A percentile compares a stretch with the other conserved stretches of the same genome.
phyloP scores from a whole-genome alignment of 2,888 invertebrate species.

The Conomelus anceps region DNA sequence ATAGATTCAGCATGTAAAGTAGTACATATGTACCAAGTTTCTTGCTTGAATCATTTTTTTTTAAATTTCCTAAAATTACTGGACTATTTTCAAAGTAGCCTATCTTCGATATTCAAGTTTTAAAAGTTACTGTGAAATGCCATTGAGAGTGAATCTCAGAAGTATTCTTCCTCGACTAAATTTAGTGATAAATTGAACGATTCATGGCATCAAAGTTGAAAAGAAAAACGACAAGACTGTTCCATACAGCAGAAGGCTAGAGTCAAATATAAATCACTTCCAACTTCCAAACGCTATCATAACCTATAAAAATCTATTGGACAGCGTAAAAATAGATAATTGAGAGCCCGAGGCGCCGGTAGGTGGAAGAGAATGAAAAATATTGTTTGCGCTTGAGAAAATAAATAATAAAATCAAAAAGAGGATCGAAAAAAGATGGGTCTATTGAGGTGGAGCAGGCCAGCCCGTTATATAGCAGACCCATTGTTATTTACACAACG shows the following conservation, averaged over 20 bases:
- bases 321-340: not conserved
- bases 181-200: not conserved
- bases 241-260: not conserved
- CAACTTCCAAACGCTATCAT: not conserved
- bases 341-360: not conserved
- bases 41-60: too few relatives aligned
- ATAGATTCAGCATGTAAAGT: too few relatives aligned
- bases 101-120: too few relatives aligned
- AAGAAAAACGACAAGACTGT: not conserved
- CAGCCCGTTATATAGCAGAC: not conserved
- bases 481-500: not conserved
- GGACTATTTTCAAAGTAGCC: too few relatives aligned
- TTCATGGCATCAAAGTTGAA: not conserved
- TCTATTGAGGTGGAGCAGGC: not conserved
- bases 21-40: too few relatives aligned
- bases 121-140: too few relatives aligned
- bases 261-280: not conserved
- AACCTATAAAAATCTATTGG: not conserved
- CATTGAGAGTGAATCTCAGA: too few relatives aligned
- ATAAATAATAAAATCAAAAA: not conserved
- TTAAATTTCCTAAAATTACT: too few relatives aligned
- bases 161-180: too few relatives aligned
- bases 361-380: not conserved
- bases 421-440: not conserved
- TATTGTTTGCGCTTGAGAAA: not conserved